Conservation (phyloP, 2,797 vertebrate species). For the Spheniscus humboldti region DNA sequence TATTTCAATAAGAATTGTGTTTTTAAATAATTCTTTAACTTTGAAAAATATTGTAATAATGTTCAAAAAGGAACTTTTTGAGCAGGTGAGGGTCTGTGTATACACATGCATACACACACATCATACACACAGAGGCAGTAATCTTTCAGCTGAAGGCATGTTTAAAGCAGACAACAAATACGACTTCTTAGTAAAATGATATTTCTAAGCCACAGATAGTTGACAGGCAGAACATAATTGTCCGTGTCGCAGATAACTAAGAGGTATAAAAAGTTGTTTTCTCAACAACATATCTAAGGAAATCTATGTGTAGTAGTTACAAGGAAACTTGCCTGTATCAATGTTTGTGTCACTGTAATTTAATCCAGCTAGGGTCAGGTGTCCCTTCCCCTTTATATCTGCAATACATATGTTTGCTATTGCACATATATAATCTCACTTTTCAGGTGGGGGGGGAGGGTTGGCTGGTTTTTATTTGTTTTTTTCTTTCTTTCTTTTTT, state of each 20-base stretch:
- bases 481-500: not conserved
- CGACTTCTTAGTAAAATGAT: not conserved
- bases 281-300: not conserved
- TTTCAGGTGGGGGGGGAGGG: rapidly evolving
- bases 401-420: not conserved
- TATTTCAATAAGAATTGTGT: not conserved
- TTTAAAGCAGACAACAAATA: not conserved
- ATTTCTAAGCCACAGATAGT: not conserved
- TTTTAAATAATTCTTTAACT: not conserved
- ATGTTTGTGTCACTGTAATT: not conserved
- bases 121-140: not conserved
- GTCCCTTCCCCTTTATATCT: not conserved
- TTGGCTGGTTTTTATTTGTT: not conserved
- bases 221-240: not conserved
- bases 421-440: rapidly evolving
- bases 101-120: not conserved
- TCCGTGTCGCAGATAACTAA: not conserved
- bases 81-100: not conserved
- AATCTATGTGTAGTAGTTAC: not conserved
- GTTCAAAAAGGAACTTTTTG: not conserved
- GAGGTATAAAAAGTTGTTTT: not conserved
- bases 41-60: not conserved
- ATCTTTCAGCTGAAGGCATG: not conserved
- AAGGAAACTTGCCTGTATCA: not conserved
- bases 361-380: not conserved